Evolutionary conservation across 2,888 invertebrate species (phyloP).

Genomic region (Campoplex capitator): DNA sequence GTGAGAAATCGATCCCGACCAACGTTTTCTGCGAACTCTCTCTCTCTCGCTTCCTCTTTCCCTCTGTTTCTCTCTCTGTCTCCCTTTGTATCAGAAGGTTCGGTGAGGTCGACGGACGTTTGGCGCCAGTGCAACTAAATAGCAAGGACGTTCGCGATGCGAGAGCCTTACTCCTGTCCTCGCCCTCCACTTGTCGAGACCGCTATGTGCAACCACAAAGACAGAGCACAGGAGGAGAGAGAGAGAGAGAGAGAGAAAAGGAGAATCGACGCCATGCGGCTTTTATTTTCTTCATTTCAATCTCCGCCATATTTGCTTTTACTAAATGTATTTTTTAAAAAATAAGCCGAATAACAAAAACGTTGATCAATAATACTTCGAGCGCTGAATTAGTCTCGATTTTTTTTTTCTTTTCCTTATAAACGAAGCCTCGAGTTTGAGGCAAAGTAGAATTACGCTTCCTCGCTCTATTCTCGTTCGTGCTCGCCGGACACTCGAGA

Average conservation of each 20-base stretch:
- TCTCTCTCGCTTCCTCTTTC: slow-evolving; percentile 18
- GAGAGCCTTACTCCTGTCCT: slow-evolving; percentile 25
- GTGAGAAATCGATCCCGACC: slow-evolving; percentile 67
- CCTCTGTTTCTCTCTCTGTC: slow-evolving; percentile 8
- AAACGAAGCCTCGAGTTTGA: neutral
- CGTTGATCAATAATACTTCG: neutral
- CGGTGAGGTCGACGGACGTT: slow-evolving; percentile 68
- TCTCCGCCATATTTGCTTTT: neutral
- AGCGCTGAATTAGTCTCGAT: neutral
- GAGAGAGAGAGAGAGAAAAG: slow-evolving; percentile 14
- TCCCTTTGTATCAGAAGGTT: slow-evolving; percentile 20
- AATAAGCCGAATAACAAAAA: neutral
- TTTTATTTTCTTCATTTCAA: slow-evolving; percentile 12
- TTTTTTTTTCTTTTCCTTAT: neutral
- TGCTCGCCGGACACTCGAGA: neutral
- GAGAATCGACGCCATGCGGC: slow-evolving; percentile 25
- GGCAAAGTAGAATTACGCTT: neutral
- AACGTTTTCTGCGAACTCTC: slow-evolving; percentile 48
- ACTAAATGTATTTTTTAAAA: neutral
- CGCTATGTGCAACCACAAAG: slow-evolving; percentile 50
- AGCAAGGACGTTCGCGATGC: slow-evolving; percentile 65
- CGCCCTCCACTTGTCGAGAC: slow-evolving; percentile 44
- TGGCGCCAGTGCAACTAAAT: slow-evolving; percentile 69
- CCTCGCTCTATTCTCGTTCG: neutral
- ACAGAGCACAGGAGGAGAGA: slow-evolving; percentile 13